Conservation (phyloP, 2,888 invertebrate genomes). For the Teinopalpus imperialis region DNA sequence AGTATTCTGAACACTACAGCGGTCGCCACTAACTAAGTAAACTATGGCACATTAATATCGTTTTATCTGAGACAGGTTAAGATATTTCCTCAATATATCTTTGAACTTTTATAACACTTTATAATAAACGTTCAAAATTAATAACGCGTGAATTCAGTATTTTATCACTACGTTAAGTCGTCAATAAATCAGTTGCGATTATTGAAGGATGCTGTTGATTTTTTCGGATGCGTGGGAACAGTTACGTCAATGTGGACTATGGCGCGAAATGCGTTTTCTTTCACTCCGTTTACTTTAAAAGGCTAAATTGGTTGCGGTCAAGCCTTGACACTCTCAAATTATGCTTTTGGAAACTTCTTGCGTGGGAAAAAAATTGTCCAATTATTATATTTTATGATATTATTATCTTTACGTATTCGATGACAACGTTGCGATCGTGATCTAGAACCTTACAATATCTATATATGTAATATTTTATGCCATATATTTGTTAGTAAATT, state of each 20-base stretch:
- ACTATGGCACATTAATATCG: no score
- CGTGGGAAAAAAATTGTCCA: slow-evolving; percentile 19
- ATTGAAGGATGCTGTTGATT: slow-evolving; percentile 29
- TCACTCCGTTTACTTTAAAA: slow-evolving; percentile 33
- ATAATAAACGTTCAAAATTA: no score
- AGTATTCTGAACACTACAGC: no score
- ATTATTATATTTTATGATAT: not conserved
- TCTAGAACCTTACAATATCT: no score
- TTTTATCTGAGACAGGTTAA: no score
- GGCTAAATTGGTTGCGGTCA: slow-evolving; percentile 29
- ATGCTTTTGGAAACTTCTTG: slow-evolving; percentile 15
- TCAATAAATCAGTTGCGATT: slow-evolving; percentile 20
- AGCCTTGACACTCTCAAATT: slow-evolving; percentile 7
- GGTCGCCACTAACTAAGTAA: no score
- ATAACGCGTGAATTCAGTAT: slow-evolving; percentile 13
- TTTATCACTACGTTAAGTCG: slow-evolving; percentile 2
- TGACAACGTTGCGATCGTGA: no score
- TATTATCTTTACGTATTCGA: no score
- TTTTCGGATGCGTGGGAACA: slow-evolving; percentile 36
- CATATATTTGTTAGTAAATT: no score
- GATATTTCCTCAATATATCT: no score
- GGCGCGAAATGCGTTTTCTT: slow-evolving; percentile 27
- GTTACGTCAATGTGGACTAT: slow-evolving; percentile 16
- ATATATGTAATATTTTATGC: no score
- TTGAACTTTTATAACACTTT: no score